phyloP scores from a whole-genome alignment of 2,797 vertebrate genomes.

The Tachyglossus aculeatus region DNA sequence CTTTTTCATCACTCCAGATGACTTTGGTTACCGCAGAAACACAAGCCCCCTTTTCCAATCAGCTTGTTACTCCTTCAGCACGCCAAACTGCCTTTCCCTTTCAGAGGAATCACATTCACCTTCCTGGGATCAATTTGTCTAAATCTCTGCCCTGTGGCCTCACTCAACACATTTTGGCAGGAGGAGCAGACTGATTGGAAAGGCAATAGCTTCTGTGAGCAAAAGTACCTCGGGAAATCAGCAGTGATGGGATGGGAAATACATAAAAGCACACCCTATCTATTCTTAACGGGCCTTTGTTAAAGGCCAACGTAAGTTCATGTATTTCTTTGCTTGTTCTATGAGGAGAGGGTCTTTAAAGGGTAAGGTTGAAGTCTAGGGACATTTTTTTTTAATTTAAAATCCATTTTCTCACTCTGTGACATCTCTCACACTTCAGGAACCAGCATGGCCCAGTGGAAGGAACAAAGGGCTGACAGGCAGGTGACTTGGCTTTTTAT shows the following conservation, averaged over 20 bases:
- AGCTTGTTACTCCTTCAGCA: neutral
- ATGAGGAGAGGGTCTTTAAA: too few relatives aligned
- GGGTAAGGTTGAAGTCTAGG: too few relatives aligned
- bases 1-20: neutral
- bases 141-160: conserved; percentile 43
- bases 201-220: conserved; percentile 21
- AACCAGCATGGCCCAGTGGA: too few relatives aligned
- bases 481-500: too few relatives aligned
- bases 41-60: conserved; percentile 19
- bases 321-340: too few relatives aligned
- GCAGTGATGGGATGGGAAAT: conserved; percentile 29
- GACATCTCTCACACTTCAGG: too few relatives aligned
- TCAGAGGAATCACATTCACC: conserved; percentile 18
- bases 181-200: conserved; percentile 1
- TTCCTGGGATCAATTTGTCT: conserved; percentile 33
- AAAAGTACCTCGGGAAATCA: conserved; percentile 46
- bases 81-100: conserved; percentile 14
- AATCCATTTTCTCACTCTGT: too few relatives aligned
- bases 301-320: too few relatives aligned
- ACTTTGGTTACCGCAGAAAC: conserved; percentile 31
- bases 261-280: conserved; percentile 34
- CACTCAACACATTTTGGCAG: conserved; percentile 25
- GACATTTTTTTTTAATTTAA: too few relatives aligned
- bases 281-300: conserved; percentile 46
- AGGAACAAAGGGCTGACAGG: too few relatives aligned